Evolutionary conservation across 2,888 invertebrate genomes (phyloP).

Genomic region (Eupeodes luniger): DNA sequence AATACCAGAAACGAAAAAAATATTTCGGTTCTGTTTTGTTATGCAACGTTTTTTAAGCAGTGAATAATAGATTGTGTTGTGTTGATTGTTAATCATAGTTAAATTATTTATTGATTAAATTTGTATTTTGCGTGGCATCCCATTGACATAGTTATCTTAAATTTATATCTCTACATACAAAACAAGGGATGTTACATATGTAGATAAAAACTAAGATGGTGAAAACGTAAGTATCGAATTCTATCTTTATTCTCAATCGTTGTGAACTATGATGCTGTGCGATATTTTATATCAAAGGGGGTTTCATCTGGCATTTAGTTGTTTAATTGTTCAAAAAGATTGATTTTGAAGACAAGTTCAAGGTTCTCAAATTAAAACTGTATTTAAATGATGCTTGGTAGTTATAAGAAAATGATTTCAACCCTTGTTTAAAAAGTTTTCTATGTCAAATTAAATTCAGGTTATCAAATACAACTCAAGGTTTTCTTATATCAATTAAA

Average conservation of each 20-base stretch:
- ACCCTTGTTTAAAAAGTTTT: too few relatives aligned
- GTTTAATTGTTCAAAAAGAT: too few relatives aligned
- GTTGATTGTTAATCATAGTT: background rate
- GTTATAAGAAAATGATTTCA: too few relatives aligned
- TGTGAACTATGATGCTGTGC: background rate
- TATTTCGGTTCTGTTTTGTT: background rate
- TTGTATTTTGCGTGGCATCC: conserved; percentile 15
- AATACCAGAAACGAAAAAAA: background rate
- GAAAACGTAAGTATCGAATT: background rate
- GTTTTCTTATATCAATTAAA: too few relatives aligned
- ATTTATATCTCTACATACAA: background rate
- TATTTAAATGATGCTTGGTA: too few relatives aligned
- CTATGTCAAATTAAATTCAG: too few relatives aligned
- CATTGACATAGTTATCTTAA: conserved; percentile 21
- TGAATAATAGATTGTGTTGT: background rate
- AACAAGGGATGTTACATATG: background rate
- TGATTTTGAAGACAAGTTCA: too few relatives aligned
- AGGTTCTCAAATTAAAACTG: too few relatives aligned
- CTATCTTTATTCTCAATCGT: background rate
- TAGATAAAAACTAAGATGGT: background rate
- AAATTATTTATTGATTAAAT: conserved; percentile 29
- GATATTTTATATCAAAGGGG: background rate
- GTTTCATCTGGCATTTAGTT: background rate
- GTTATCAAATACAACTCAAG: too few relatives aligned
- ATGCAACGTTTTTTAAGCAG: conserved; percentile 9